A percentile compares a stretch with the other conserved stretches of the same genome.
phyloP scores from a whole-genome alignment of 2,888 invertebrate species.

The Mimas tiliae region DNA sequence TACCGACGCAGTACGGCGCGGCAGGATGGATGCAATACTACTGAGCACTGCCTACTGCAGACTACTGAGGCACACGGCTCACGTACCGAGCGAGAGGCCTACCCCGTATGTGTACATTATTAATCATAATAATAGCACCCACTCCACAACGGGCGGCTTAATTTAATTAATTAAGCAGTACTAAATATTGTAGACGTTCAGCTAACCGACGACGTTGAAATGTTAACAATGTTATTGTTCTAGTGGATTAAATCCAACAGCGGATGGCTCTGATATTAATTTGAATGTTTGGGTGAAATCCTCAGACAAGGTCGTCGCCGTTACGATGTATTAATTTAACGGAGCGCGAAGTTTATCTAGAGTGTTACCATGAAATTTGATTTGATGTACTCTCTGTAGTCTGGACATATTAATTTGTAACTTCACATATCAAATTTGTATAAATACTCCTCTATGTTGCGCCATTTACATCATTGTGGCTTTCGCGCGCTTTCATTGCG shows the following conservation, averaged over 20 bases:
- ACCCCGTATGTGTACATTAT: constrained; percentile 54
- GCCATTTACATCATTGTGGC: not conserved
- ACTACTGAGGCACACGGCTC: constrained; percentile 7
- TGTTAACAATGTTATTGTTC: constrained; percentile 79
- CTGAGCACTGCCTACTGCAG: not conserved
- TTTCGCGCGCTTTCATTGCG: not conserved
- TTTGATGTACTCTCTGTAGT: constrained; percentile 45
- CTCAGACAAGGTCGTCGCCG: constrained; percentile 61
- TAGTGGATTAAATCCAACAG: constrained; percentile 73
- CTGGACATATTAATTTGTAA: constrained; percentile 47
- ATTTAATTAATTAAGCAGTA: constrained; percentile 76
- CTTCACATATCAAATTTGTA: constrained; percentile 36
- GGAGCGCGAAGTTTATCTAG: constrained; percentile 54
- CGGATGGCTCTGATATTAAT: constrained; percentile 71
- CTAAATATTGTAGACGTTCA: constrained; percentile 70
- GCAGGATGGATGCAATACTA: not conserved
- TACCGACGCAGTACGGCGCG: too few relatives aligned
- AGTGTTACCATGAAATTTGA: constrained; percentile 54
- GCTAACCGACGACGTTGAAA: constrained; percentile 73
- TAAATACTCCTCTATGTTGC: not conserved
- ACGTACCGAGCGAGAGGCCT: constrained; percentile 29
- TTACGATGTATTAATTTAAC: constrained; percentile 67
- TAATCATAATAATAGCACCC: constrained; percentile 74
- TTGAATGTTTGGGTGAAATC: constrained; percentile 71
- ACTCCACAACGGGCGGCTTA: constrained; percentile 62